Percentiles rank a stretch among this genome's conserved stretches.
phyloP scores from a whole-genome alignment of 2,113 vertebrate genomes.

The Macquaria australasica region DNA sequence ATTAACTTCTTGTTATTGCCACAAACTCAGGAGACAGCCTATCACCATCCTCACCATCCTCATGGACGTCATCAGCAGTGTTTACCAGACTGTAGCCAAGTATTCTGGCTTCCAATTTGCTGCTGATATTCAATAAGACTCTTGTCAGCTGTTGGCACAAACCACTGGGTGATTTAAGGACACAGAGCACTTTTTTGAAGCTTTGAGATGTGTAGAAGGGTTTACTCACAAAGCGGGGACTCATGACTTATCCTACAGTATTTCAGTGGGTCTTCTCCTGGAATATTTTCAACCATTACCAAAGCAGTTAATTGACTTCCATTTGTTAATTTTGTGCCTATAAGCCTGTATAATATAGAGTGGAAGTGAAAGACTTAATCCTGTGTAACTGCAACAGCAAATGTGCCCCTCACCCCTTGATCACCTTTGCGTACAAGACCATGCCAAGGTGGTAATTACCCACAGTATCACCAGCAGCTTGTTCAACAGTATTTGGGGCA shows the following conservation, averaged over 20 bases:
- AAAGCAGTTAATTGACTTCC: neutral
- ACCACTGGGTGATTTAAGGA: constrained; percentile 5
- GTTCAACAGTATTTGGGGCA: constrained; percentile 11
- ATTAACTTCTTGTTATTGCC: constrained; percentile 49
- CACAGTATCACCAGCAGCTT: constrained; percentile 18
- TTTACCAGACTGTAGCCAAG: constrained; percentile 35
- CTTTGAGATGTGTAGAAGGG: neutral
- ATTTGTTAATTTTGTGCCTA: neutral
- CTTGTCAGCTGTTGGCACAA: constrained; percentile 8
- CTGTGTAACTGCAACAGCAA: neutral
- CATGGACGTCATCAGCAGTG: constrained; percentile 40
- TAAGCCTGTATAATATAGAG: neutral
- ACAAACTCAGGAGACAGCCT: constrained; percentile 27
- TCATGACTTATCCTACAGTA: neutral
- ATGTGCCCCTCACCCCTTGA: neutral
- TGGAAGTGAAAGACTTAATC: neutral
- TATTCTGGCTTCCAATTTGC: constrained; percentile 30
- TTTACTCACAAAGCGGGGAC: neutral
- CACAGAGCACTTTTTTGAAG: neutral
- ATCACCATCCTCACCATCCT: constrained; percentile 33
- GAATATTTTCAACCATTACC: neutral
- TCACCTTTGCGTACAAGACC: neutral
- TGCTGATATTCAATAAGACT: constrained; percentile 41
- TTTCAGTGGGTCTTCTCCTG: neutral
- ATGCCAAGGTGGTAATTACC: constrained; percentile 20